Evolutionary conservation across 2,797 vertebrate species (phyloP).

Genomic region (Gallinago solitaria): DNA sequence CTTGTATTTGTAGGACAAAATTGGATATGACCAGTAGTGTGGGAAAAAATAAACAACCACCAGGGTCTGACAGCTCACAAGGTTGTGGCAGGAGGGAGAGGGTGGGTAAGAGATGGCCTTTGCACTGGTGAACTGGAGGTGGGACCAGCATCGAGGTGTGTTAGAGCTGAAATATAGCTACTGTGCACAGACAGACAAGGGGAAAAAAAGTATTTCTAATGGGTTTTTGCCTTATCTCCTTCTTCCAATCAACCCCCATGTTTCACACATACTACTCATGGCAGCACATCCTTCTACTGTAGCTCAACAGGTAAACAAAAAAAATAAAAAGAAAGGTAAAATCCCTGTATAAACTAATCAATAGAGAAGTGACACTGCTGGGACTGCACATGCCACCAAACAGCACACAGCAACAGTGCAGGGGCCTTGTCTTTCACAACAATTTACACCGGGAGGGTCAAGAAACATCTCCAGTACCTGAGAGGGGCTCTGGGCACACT

Average conservation of each 20-base stretch:
- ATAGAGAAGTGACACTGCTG: background rate
- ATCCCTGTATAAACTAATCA: background rate
- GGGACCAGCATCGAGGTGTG: background rate
- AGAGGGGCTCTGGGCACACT: background rate
- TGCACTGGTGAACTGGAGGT: background rate
- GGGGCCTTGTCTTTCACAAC: background rate
- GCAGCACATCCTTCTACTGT: background rate
- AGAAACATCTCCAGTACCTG: background rate
- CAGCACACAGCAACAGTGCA: rapidly evolving
- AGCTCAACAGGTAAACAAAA: background rate
- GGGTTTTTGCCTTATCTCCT: background rate
- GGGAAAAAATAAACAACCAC: background rate
- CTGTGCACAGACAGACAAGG: background rate
- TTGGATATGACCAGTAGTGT: background rate
- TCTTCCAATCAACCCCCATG: background rate
- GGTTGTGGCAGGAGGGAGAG: background rate
- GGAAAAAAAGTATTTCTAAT: background rate
- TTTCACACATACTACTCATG: background rate
- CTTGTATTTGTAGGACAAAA: background rate
- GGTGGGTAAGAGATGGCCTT: background rate
- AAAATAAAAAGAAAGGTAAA: background rate
- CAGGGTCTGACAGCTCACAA: rapidly evolving
- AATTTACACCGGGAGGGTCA: background rate
- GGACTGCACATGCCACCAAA: background rate
- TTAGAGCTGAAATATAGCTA: background rate